These are phyloP conservation scores for Lethrus apterus DNA, from an alignment of 1,140 invertebrate species.

Conservation along the genomic window DNA sequence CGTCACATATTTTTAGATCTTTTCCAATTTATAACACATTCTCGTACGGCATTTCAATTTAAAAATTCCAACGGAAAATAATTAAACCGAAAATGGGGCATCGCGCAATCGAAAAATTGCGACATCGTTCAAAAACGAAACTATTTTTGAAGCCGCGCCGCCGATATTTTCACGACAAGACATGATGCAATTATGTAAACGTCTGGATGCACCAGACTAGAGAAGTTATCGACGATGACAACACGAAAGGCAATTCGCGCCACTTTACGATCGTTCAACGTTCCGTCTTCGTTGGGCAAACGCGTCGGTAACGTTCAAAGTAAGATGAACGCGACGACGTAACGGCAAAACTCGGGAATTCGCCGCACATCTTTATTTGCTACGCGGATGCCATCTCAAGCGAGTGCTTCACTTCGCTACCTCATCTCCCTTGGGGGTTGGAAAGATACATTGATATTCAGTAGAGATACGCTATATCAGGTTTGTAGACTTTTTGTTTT, in stretches of 20 bases:
- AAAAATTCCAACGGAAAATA: too few species aligned
- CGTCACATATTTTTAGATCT: too few species aligned
- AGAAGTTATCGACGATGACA: neutral
- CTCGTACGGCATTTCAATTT: too few species aligned
- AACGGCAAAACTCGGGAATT: neutral
- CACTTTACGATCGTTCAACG: too few species aligned
- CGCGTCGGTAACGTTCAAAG: neutral
- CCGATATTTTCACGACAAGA: slow-evolving; percentile 13
- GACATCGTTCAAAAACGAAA: neutral
- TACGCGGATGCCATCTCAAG: slow-evolving; percentile 9
- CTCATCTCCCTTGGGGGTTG: neutral
- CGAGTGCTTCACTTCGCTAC: slow-evolving; percentile 5
- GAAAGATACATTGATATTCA: too few species aligned
- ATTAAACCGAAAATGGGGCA: too few species aligned
- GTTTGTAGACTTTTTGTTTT: too few species aligned
- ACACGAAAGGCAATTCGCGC: neutral
- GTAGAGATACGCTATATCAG: too few species aligned
- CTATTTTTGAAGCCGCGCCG: too few species aligned
- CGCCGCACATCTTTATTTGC: slow-evolving; percentile 9
- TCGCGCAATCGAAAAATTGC: too few species aligned
- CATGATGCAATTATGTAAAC: slow-evolving; percentile 25
- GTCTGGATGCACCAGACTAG: slow-evolving; percentile 14
- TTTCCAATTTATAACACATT: too few species aligned
- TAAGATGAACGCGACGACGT: neutral
- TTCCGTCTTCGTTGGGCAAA: neutral